phyloP scores from a whole-genome alignment of 1,140 invertebrate species.

The Stegodyphus dumicola region DNA sequence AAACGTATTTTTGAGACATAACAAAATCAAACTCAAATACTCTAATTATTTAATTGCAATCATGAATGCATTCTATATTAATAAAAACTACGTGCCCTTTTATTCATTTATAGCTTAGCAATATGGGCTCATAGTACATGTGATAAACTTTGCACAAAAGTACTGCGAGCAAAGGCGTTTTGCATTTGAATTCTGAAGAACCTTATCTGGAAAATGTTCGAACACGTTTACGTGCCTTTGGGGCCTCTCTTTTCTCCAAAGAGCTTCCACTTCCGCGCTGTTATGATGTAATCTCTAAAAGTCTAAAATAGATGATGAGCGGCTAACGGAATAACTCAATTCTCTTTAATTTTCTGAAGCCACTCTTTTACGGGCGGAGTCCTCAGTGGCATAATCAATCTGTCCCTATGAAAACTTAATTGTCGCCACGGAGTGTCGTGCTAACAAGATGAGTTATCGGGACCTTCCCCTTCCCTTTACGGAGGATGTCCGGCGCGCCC shows the following conservation, averaged over 20 bases:
- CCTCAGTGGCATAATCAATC: constrained; percentile 40
- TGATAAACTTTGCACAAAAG: too few species aligned
- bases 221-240: neutral
- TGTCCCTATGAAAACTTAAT: constrained; percentile 58
- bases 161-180: too few species aligned
- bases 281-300: neutral
- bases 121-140: too few species aligned
- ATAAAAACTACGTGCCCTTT: too few species aligned
- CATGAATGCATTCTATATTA: too few species aligned
- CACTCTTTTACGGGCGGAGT: constrained; percentile 12
- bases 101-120: too few species aligned
- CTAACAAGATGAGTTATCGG: constrained; percentile 57
- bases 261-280: neutral
- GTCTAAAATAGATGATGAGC: neutral
- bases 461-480: neutral
- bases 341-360: constrained; percentile 43
- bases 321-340: constrained; percentile 18
- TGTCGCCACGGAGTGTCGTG: constrained; percentile 25
- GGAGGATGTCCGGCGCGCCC: constrained; percentile 13
- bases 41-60: too few species aligned
- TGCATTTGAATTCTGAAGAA: too few species aligned
- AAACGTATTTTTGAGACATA: too few species aligned
- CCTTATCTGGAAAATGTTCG: neutral
- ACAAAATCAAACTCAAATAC: too few species aligned
- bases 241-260: neutral